Evolutionary conservation across 2,888 invertebrate genomes (phyloP), one percentile per base, ranked within the genome.

Genomic region (Malthinus seriepunctatus): DNA sequence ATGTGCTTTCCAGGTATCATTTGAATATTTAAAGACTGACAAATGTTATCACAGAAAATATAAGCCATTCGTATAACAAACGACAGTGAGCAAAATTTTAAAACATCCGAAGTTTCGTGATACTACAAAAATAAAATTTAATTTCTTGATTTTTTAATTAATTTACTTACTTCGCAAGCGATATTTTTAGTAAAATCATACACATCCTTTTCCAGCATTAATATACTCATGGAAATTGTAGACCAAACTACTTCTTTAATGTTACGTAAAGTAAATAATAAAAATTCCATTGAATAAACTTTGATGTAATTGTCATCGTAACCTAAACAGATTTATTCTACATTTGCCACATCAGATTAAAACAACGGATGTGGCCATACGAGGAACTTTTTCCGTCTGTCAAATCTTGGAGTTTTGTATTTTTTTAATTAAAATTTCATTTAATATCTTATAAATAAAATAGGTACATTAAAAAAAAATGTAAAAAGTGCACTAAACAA

Each of bases 41-140:
- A 78, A 69, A 80, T 76, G 47, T 77, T 76, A 58, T 82, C 81
- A 31, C 79, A 77, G 14, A 82, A 76, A 6, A 71, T 69, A 45
- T 70, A 82, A 0, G 73, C 74, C 76, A 78, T 80, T 4, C 82
- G 77, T 1, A 71, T 72, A 0, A 79, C 79, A 59, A 67, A 71
- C 0, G 81, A 81, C n/a, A 74, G 67, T 0, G 80, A 76, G 58
- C 82, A 82, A 56, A 78, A 70, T 11, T 60, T 42, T 5, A 60
- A 61, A n/a, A 58, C 73, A 54, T 81, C 81, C 1, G 67, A 66
- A 0, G 70, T 67, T 51, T 79, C 78, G 51, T 81, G 81, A 53
- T 63, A 80, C 80, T 81, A 37, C 47, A 51, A 56, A 9, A 55
- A 46, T 49, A 53, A 32, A 39, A 32, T 37, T 15, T 32, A 11